Base-by-base conservation (phyloP, 2,888 invertebrate species). In the Conchocele bisecta region DNA sequence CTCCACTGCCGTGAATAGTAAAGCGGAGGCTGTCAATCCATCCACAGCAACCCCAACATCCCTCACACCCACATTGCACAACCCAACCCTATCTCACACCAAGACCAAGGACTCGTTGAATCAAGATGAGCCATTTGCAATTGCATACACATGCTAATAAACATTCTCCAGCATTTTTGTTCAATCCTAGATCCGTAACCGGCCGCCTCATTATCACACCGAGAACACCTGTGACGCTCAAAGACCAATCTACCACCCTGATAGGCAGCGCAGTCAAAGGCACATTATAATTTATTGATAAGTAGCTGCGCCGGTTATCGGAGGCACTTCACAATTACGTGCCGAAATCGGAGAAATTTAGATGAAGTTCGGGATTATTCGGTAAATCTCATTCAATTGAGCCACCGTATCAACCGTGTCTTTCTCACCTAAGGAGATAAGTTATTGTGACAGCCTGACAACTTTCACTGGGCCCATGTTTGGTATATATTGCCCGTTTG, bases 251-350 rank as follows among this genome's bases (percentile, higher is more conserved):
- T 68, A 72, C 65, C 44, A 69, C 66, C 29, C 28, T 20, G 17
- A 53, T 39, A 50, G 59, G 56, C 53, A 35, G 37, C 46, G n/a
- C 29, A 31, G 53, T 53, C 63, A 77, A 73, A 68, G 46, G 64
- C 44, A 53, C 28, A 59, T 57, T 29, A 60, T 78, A 78, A 78
- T 81, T 81, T 79, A 81, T 77, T 79, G 79, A 73, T 76, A 81
- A 75, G 71, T 68, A 67, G 69, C 63, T 28, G 46, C 48, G 24
- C 57, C 42, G 69, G 71, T 80, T 83, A 83, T 83, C 83, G 29
- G 58, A 26, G 64, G 57, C 73, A 77, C 76, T 82, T 84, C 81
- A 75, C 83, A 82, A 84, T 72, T 83, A 82, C 84, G 84, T 84
- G 84, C 75, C 80, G 81, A 83, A 83, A 66, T 75, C 64, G 69